phyloP scores from a whole-genome alignment of 2,888 invertebrate species.

The Chouioia cunea region DNA sequence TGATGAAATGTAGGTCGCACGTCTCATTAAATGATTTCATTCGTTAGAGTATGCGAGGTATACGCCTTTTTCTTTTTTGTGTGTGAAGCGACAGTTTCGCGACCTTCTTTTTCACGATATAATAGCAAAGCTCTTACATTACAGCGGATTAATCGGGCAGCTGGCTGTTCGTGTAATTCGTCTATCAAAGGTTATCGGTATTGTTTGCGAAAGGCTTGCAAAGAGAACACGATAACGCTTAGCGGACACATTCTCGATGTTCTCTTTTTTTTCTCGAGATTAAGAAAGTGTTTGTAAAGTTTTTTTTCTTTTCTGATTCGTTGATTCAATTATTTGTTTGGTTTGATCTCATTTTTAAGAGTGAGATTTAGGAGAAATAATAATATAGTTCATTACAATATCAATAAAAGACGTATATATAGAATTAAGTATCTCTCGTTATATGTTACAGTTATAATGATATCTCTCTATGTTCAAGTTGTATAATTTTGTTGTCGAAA shows the following conservation, averaged over 20 bases:
- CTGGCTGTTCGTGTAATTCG: conserved; percentile 24
- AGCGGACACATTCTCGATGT: neutral
- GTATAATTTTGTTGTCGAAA: too few relatives aligned
- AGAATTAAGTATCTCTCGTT: too few relatives aligned
- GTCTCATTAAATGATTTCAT: too few relatives aligned
- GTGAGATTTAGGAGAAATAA: too few relatives aligned
- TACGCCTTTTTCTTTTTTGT: conserved; percentile 8
- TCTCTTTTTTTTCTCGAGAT: conserved; percentile 4
- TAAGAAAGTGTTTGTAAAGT: neutral
- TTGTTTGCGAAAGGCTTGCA: conserved; percentile 30
- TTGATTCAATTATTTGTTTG: neutral
- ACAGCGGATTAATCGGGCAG: conserved; percentile 8
- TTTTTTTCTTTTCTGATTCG: neutral
- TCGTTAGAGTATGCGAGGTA: too few relatives aligned
- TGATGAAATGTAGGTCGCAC: too few relatives aligned
- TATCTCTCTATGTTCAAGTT: too few relatives aligned
- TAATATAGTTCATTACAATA: too few relatives aligned
- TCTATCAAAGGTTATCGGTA: conserved; percentile 32
- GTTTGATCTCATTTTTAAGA: too few relatives aligned
- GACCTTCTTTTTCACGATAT: neutral
- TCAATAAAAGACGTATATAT: too few relatives aligned
- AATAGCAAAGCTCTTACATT: conserved; percentile 1
- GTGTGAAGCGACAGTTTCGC: neutral
- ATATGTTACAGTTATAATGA: too few relatives aligned
- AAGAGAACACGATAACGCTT: conserved; percentile 19